Evolutionary conservation across 2,113 vertebrate genomes (phyloP).

Genomic region (Aspiorhynchus laticeps): DNA sequence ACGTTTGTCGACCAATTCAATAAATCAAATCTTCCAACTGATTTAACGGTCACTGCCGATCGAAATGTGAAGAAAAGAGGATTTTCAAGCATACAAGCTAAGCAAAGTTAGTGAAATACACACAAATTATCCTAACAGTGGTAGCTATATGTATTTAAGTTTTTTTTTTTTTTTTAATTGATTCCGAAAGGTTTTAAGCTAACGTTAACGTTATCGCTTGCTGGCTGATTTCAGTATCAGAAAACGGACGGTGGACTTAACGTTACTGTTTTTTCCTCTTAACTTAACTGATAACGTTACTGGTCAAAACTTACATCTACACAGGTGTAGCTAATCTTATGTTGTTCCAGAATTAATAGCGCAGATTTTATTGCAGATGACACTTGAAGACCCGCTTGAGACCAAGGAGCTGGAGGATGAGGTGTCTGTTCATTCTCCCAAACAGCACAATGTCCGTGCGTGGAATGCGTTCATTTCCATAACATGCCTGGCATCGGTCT

Average conservation of each 20-base stretch:
- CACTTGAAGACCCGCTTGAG: neutral
- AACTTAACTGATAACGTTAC: no score
- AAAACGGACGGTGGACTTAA: neutral
- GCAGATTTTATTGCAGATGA: neutral
- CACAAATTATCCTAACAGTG: neutral
- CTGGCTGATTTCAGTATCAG: neutral
- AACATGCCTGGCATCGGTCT: constrained; percentile 1
- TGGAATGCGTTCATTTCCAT: constrained; percentile 38
- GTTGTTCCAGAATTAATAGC: neutral
- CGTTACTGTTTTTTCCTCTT: neutral
- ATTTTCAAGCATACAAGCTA: neutral
- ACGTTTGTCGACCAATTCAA: neutral
- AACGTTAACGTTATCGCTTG: no score
- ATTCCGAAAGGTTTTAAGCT: neutral
- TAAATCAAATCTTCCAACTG: neutral
- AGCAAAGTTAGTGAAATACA: neutral
- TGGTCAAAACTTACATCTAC: neutral
- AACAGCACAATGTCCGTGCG: neutral
- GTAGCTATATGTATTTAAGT: neutral
- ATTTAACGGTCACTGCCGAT: neutral
- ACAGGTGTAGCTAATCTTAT: neutral
- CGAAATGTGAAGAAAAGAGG: neutral
- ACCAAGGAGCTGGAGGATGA: neutral
- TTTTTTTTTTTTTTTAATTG: neutral
- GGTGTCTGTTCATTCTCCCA: constrained; percentile 38